Conservation (phyloP, 2,113 vertebrate genomes). For the Merops nubicus region DNA sequence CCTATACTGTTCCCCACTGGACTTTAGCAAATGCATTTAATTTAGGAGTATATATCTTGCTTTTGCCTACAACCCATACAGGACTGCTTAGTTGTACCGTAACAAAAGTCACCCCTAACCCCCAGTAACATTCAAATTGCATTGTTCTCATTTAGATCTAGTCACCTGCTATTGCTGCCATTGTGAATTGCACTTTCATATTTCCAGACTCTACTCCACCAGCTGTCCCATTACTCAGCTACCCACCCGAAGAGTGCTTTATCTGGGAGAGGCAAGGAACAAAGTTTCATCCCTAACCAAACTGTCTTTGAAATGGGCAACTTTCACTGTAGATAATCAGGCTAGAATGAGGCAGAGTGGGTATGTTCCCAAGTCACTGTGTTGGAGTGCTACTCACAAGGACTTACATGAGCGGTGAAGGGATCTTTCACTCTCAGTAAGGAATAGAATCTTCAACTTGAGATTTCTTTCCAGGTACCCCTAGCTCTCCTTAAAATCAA, state of each 20-base stretch:
- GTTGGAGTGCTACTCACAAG: neutral
- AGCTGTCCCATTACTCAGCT: neutral
- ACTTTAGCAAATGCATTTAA: neutral
- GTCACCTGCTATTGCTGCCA: neutral
- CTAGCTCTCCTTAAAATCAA: neutral
- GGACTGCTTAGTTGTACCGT: neutral
- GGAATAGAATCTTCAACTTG: neutral
- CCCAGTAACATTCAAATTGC: neutral
- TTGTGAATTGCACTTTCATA: neutral
- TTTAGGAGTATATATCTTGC: neutral
- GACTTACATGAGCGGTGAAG: neutral
- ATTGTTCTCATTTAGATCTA: neutral
- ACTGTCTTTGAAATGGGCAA: neutral
- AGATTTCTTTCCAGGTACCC: neutral
- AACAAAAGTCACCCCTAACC: neutral
- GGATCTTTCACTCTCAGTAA: neutral
- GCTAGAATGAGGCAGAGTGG: neutral
- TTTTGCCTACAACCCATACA: neutral
- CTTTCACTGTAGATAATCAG: neutral
- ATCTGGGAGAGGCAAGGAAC: neutral
- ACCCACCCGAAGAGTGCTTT: neutral
- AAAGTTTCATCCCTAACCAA: neutral
- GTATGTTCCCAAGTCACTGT: neutral
- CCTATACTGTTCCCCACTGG: neutral
- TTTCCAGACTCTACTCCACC: neutral